These are phyloP conservation scores for Naso thynnoides DNA, from an alignment of 2,797 vertebrate genomes.

Conservation along the genomic window DNA sequence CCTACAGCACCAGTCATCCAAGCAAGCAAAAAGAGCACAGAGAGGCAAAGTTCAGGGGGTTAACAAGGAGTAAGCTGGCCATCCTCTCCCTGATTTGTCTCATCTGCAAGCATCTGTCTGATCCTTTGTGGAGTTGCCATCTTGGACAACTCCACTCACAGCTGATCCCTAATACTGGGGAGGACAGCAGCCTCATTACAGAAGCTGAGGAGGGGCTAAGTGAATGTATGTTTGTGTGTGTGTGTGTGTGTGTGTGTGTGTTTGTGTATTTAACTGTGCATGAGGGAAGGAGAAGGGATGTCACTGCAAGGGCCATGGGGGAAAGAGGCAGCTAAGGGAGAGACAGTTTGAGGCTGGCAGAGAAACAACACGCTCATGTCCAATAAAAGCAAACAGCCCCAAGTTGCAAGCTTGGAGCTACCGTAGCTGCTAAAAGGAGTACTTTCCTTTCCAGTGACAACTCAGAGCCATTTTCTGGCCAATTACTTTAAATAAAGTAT, in stretches of 20 bases:
- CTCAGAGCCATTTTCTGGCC: slow-evolving; percentile 43
- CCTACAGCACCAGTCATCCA: not conserved
- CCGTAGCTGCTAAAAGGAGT: slow-evolving; percentile 40
- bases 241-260: slow-evolving; percentile 21
- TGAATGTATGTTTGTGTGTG: slow-evolving; percentile 19
- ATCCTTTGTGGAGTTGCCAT: slow-evolving; percentile 56
- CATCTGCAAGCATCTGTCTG: slow-evolving; percentile 45
- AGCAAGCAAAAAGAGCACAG: slow-evolving; percentile 1
- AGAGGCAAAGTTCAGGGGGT: slow-evolving; percentile 41
- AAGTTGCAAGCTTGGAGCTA: slow-evolving; percentile 11
- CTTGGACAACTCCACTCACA: slow-evolving; percentile 51
- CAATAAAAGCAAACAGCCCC: slow-evolving; percentile 37
- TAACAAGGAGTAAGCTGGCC: slow-evolving; percentile 47
- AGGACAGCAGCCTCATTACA: slow-evolving; percentile 52
- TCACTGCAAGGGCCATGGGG: slow-evolving; percentile 20
- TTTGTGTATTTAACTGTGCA: slow-evolving; percentile 44
- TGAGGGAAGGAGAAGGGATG: slow-evolving; percentile 26
- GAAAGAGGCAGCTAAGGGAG: slow-evolving; percentile 33
- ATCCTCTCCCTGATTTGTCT: slow-evolving; percentile 52
- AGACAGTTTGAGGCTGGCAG: slow-evolving; percentile 12
- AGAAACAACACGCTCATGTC: slow-evolving; percentile 26
- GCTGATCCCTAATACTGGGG: slow-evolving; percentile 54
- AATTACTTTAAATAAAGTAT: slow-evolving; percentile 58
- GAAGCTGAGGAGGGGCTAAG: slow-evolving; percentile 34
- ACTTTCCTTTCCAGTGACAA: slow-evolving; percentile 42